phyloP scores from a whole-genome alignment of 2,888 invertebrate species.

The Keiferia lycopersicella region DNA sequence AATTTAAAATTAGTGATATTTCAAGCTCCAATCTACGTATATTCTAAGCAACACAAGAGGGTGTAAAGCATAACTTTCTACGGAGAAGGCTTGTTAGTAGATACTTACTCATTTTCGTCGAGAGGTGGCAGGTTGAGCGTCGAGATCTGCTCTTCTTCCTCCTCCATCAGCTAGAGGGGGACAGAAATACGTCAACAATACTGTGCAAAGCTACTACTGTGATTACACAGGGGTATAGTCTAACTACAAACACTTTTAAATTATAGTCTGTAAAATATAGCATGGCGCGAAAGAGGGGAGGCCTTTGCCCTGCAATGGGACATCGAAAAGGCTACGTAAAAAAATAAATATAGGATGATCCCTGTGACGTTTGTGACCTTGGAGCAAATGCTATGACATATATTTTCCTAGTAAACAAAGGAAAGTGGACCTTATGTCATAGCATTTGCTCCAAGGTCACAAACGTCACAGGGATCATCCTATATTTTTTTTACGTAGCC shows the following conservation, averaged over 20 bases:
- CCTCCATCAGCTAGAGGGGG: constrained; percentile 68
- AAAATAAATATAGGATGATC: too few relatives aligned
- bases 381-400: too few relatives aligned
- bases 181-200: constrained; percentile 70
- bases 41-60: neutral
- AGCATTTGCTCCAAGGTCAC: too few relatives aligned
- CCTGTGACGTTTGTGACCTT: too few relatives aligned
- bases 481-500: too few relatives aligned
- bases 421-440: too few relatives aligned
- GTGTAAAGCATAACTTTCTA: neutral
- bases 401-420: too few relatives aligned
- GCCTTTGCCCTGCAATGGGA: too few relatives aligned
- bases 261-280: too few relatives aligned
- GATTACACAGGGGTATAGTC: constrained; percentile 38
- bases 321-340: too few relatives aligned
- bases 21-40: neutral
- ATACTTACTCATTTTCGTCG: constrained; percentile 66
- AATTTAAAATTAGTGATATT: neutral
- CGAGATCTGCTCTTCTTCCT: constrained; percentile 63
- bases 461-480: too few relatives aligned
- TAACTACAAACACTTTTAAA: constrained; percentile 37
- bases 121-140: constrained; percentile 66
- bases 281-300: too few relatives aligned
- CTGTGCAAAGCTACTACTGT: constrained; percentile 75
- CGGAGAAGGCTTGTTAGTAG: neutral